Percentiles rank a stretch among this genome's conserved stretches.
Evolutionary conservation across 30 jellyfish, hydroid and myxozoan species (phyloP).

Genomic region (Sanderia malayensis): DNA sequence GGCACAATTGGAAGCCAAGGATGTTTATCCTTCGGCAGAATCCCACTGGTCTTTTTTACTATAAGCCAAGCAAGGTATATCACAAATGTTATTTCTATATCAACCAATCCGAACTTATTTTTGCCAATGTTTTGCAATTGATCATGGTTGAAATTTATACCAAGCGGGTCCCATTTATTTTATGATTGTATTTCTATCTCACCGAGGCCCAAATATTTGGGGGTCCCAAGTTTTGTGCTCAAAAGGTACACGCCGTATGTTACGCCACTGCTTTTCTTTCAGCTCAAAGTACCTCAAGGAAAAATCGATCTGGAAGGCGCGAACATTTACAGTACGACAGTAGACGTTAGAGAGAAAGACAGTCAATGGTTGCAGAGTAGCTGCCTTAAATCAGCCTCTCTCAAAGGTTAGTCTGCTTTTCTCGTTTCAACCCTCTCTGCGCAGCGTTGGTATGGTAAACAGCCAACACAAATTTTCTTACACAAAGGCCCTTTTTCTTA

Average conservation of each 20-base stretch:
- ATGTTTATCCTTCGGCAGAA: conserved; percentile 52
- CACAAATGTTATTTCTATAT: background rate
- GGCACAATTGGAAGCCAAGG: conserved; percentile 88
- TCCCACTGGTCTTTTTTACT: conserved; percentile 51
- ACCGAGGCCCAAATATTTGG: background rate
- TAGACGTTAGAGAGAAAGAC: conserved; percentile 15
- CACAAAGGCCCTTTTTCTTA: background rate
- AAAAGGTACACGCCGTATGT: background rate
- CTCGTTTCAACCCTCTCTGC: background rate
- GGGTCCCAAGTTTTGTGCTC: background rate
- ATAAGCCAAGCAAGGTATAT: conserved; percentile 71
- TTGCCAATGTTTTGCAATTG: too few relatives aligned
- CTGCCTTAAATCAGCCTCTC: conserved; percentile 50
- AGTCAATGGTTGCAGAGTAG: conserved; percentile 32
- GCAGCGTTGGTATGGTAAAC: background rate
- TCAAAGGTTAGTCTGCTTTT: conserved; percentile 32
- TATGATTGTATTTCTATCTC: background rate
- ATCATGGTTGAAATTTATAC: too few relatives aligned
- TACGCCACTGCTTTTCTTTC: background rate
- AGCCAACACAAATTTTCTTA: background rate
- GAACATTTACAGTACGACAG: background rate
- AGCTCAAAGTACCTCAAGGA: conserved; percentile 40
- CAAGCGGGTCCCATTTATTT: too few relatives aligned
- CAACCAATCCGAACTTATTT: too few relatives aligned
- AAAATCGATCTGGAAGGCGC: conserved; percentile 25